Percentiles rank a stretch among this genome's conserved stretches.
phyloP scores from a whole-genome alignment of 2,888 invertebrate genomes.

The Pseudococcus viburni region DNA sequence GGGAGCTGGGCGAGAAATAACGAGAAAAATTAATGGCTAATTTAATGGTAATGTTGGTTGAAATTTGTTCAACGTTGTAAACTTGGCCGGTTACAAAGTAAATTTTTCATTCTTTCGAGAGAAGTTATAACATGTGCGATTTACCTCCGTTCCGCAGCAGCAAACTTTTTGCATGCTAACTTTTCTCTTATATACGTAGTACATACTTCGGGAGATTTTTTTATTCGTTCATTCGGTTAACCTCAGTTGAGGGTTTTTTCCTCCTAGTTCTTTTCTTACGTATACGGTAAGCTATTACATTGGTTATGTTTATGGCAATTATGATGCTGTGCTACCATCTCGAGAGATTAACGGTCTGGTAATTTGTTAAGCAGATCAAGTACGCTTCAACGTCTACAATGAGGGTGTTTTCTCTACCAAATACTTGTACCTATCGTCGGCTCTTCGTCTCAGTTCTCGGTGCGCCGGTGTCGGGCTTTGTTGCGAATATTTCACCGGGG shows the following conservation, averaged over 20 bases:
- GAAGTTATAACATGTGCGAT: conserved; percentile 43
- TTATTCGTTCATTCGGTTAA: not conserved
- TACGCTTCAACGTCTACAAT: conserved; percentile 39
- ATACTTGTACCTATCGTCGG: not conserved
- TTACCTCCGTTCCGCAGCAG: not conserved
- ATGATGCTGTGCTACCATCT: conserved; percentile 23
- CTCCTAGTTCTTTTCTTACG: not conserved
- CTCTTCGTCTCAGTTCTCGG: not conserved
- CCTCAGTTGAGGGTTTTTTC: not conserved
- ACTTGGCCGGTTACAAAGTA: conserved; percentile 41
- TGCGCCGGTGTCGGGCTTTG: not conserved
- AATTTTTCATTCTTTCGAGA: conserved; percentile 37
- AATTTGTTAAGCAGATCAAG: conserved; percentile 43
- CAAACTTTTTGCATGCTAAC: conserved; percentile 18
- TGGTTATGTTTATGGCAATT: conserved; percentile 47
- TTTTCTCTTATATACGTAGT: not conserved
- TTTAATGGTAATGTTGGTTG: conserved; percentile 34
- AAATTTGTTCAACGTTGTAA: conserved; percentile 32
- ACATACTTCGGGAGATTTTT: not conserved
- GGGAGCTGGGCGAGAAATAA: not conserved
- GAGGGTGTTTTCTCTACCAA: conserved; percentile 3
- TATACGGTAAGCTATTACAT: not conserved
- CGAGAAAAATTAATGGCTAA: conserved; percentile 43
- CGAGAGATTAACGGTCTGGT: conserved; percentile 44
- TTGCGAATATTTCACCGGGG: not conserved